Evolutionary conservation across 2,888 invertebrate species (phyloP).

Genomic region (Acronicta aceris): DNA sequence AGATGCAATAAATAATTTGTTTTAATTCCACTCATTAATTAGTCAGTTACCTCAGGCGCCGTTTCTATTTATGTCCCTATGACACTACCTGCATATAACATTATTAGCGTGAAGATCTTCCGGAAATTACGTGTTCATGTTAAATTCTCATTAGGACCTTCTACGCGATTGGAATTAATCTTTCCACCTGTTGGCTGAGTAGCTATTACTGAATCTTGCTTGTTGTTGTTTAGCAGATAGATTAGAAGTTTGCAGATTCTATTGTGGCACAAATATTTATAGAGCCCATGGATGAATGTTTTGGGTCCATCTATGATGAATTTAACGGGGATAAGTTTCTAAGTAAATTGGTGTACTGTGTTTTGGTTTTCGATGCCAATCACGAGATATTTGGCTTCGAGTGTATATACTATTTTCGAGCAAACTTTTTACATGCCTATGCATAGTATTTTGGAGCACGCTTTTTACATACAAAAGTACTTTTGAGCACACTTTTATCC

Average conservation of each 20-base stretch:
- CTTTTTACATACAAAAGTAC: no score
- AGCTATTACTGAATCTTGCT: conserved; percentile 16
- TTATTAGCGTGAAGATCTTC: conserved; percentile 64
- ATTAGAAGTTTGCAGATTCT: no score
- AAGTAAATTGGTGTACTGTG: no score
- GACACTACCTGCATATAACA: conserved; percentile 49
- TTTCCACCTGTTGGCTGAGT: conserved; percentile 37
- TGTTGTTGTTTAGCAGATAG: neutral
- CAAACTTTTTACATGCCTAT: no score
- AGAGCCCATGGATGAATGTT: no score
- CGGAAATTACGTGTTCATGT: conserved; percentile 65
- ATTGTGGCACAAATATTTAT: no score
- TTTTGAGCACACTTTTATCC: neutral
- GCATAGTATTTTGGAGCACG: no score
- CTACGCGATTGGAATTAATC: conserved; percentile 52
- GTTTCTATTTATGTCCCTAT: conserved; percentile 46
- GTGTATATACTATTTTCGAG: no score
- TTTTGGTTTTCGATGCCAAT: no score
- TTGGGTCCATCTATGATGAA: no score
- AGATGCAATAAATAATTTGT: conserved; percentile 19
- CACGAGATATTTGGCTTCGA: no score
- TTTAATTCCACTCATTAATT: conserved; percentile 38
- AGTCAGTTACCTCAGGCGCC: conserved; percentile 40
- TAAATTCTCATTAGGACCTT: conserved; percentile 63
- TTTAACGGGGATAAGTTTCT: no score